Conservation (phyloP, 2,797 vertebrate species). For the Peromyscus attwateri region DNA sequence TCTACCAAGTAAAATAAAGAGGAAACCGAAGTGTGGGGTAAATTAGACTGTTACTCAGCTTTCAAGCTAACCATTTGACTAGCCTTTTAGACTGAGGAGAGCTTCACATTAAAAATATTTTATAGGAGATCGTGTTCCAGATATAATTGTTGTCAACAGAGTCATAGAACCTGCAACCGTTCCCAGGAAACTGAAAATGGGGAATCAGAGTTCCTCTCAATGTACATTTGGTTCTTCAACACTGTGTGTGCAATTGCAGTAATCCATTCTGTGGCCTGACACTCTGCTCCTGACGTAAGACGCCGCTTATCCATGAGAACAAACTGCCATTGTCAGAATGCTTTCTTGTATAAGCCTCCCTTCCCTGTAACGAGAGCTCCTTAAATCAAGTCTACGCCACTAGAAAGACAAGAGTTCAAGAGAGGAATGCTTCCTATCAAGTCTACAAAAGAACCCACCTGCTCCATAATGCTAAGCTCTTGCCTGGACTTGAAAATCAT, state of each 20-base stretch:
- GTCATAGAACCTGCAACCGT: constrained; percentile 39
- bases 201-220: neutral
- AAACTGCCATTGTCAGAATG: neutral
- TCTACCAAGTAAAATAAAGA: constrained; percentile 43
- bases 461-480: neutral
- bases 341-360: constrained; percentile 21
- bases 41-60: constrained; percentile 59
- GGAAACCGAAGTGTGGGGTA: constrained; percentile 58
- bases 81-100: constrained; percentile 63
- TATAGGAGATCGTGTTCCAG: constrained; percentile 63
- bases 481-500: constrained; percentile 39
- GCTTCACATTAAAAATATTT: constrained; percentile 59
- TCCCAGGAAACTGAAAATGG: constrained; percentile 17
- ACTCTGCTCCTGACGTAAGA: neutral
- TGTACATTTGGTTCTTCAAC: neutral
- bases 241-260: neutral
- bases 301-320: neutral
- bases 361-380: neutral
- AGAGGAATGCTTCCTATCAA: constrained; percentile 33
- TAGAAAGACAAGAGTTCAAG: constrained; percentile 19
- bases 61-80: constrained; percentile 12
- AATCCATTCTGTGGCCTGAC: neutral
- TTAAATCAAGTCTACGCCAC: constrained; percentile 36
- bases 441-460: constrained; percentile 35
- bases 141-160: constrained; percentile 54